Evolutionary conservation across 2,113 vertebrate genomes (phyloP).

Genomic region (Alces alces): DNA sequence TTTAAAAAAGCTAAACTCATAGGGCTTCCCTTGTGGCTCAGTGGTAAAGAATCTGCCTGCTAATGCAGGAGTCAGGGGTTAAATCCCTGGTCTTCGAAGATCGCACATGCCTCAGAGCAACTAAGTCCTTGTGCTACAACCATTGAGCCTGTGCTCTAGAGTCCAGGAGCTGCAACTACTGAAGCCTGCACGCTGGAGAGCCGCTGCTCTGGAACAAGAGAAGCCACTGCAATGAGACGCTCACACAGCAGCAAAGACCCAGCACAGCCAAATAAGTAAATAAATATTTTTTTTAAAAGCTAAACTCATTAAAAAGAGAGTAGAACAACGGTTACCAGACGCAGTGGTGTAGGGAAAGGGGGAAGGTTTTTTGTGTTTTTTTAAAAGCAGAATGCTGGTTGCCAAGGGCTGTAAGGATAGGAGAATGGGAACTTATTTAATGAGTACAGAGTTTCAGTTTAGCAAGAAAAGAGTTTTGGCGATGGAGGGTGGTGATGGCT

Average conservation of each 20-base stretch:
- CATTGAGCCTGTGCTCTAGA: neutral
- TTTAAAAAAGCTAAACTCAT: neutral
- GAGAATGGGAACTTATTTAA: neutral
- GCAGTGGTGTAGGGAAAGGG: neutral
- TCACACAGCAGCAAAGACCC: neutral
- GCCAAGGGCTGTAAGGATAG: neutral
- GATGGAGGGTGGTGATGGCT: neutral
- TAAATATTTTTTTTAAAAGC: neutral
- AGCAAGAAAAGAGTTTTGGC: neutral
- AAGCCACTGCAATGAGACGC: neutral
- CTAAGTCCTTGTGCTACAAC: neutral
- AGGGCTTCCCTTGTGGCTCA: neutral
- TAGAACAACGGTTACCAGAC: neutral
- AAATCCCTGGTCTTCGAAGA: neutral
- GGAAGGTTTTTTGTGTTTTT: neutral
- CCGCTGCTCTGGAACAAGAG: neutral
- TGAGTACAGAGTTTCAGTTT: neutral
- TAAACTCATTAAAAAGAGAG: neutral
- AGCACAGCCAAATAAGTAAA: neutral
- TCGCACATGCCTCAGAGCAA: neutral
- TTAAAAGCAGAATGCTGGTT: neutral
- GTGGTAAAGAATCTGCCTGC: neutral
- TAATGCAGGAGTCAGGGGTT: neutral
- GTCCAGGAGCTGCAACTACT: neutral
- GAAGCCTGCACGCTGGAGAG: rapidly evolving